phyloP scores from a whole-genome alignment of 2,797 vertebrate species.

The Mormyrops attenuatus region DNA sequence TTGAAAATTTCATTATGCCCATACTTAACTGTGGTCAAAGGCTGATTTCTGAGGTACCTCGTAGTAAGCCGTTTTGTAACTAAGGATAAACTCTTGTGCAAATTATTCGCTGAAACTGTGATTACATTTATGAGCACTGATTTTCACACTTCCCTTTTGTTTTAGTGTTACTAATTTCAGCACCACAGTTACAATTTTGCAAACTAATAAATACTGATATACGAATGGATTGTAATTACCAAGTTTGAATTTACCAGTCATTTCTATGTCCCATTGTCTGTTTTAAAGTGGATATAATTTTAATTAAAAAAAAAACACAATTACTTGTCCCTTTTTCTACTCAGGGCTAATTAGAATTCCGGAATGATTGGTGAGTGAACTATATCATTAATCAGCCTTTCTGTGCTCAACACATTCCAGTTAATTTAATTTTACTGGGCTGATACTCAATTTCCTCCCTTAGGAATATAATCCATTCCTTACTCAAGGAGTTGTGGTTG shows the following conservation, averaged over 20 bases:
- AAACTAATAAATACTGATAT: constrained; percentile 22
- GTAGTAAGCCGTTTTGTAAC: neutral
- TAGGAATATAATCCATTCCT: constrained; percentile 16
- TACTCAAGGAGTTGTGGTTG: constrained; percentile 1
- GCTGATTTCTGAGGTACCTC: neutral
- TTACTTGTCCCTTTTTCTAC: constrained; percentile 26
- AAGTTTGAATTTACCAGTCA: constrained; percentile 22
- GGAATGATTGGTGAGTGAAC: constrained; percentile 27
- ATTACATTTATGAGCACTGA: neutral
- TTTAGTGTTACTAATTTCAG: neutral
- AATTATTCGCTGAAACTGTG: neutral
- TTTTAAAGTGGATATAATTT: constrained; percentile 31
- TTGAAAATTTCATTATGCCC: neutral
- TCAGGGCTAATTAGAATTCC: constrained; percentile 31
- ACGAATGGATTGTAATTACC: constrained; percentile 8
- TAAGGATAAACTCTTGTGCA: neutral
- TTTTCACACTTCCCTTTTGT: neutral
- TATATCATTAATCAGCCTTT: constrained; percentile 31
- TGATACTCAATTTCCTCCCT: constrained; percentile 19
- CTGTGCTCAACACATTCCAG: constrained; percentile 22
- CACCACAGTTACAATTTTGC: neutral
- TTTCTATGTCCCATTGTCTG: constrained; percentile 12
- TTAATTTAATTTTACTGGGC: constrained; percentile 35
- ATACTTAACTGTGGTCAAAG: neutral
- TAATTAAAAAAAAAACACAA: constrained; percentile 27